A percentile compares a stretch with the other conserved stretches of the same genome.
Evolutionary conservation across 2,888 invertebrate genomes (phyloP).

Genomic region (Eupelmus urozonus): DNA sequence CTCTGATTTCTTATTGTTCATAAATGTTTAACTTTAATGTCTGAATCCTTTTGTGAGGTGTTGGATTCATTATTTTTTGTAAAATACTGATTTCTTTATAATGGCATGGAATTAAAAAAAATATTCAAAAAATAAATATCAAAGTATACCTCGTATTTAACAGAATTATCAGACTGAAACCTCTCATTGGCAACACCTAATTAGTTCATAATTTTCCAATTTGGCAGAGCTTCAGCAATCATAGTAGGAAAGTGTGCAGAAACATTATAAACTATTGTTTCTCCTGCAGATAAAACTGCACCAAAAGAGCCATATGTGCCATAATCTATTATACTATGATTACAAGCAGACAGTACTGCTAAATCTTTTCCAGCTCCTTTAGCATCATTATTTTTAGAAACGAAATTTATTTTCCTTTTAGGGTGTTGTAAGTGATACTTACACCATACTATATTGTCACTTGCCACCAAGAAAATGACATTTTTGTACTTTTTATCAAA

Average conservation of each 20-base stretch:
- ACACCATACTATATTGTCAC: conserved; percentile 77
- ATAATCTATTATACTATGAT: conserved; percentile 78
- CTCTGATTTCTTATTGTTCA: background rate
- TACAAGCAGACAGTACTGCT: conserved; percentile 75
- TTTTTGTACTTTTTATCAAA: conserved; percentile 73
- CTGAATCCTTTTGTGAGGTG: background rate
- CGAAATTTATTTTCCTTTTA: conserved; percentile 69
- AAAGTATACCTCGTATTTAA: conserved; percentile 12
- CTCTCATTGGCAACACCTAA: conserved; percentile 29
- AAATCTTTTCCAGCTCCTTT: conserved; percentile 75
- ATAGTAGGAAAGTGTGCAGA: conserved; percentile 73
- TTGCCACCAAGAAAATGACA: conserved; percentile 75
- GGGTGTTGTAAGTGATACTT: conserved; percentile 71
- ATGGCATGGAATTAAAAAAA: conserved; percentile 1
- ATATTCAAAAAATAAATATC: conserved; percentile 2
- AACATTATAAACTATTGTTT: conserved; percentile 75
- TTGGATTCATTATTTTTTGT: background rate
- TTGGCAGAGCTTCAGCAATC: conserved; percentile 73
- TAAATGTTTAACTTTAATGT: background rate
- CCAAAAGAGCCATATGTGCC: conserved; percentile 77
- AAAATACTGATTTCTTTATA: background rate
- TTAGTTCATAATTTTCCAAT: conserved; percentile 75
- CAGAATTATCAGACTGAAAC: conserved; percentile 34
- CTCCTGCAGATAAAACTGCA: conserved; percentile 75
- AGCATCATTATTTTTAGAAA: conserved; percentile 71